phyloP scores from a whole-genome alignment of 2,888 invertebrate species.

The Lepidochrysops patricia region DNA sequence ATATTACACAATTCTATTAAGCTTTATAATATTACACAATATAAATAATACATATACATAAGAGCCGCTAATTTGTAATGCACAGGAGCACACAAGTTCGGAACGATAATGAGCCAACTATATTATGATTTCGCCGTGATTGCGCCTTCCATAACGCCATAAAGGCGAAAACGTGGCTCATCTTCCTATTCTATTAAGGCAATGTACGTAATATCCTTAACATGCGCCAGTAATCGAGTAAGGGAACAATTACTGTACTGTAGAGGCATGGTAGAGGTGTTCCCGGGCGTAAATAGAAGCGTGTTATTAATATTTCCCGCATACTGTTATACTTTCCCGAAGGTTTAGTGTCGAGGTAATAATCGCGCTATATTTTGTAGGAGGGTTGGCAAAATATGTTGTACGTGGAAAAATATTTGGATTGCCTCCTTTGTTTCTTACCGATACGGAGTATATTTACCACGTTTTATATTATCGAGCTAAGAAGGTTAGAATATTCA shows the following conservation, averaged over 20 bases:
- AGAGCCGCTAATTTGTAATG: background rate
- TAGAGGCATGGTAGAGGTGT: conserved; percentile 15
- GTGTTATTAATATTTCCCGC: conserved; percentile 19
- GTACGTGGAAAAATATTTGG: conserved; percentile 1
- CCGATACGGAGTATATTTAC: background rate
- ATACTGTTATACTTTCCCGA: conserved; percentile 20
- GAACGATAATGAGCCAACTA: background rate
- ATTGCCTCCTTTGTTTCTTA: background rate
- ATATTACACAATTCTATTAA: too few species aligned
- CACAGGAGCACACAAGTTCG: background rate
- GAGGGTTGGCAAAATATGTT: background rate
- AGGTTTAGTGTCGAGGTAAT: conserved; percentile 9
- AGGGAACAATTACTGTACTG: conserved; percentile 21
- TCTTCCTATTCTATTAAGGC: conserved; percentile 48
- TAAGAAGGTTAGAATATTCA: background rate
- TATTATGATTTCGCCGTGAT: conserved; percentile 12
- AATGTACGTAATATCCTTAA: conserved; percentile 44
- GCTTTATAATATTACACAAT: too few species aligned
- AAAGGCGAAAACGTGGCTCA: conserved; percentile 16
- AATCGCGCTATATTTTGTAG: conserved; percentile 1
- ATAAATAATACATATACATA: too few species aligned
- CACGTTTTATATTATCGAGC: background rate
- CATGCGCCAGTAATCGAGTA: conserved; percentile 29
- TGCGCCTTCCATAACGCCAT: conserved; percentile 5
- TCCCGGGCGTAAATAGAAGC: conserved; percentile 17